These are phyloP conservation scores for Diplosoma virens DNA, from an alignment of 23 tunicate genomes.

Conservation along the genomic window DNA sequence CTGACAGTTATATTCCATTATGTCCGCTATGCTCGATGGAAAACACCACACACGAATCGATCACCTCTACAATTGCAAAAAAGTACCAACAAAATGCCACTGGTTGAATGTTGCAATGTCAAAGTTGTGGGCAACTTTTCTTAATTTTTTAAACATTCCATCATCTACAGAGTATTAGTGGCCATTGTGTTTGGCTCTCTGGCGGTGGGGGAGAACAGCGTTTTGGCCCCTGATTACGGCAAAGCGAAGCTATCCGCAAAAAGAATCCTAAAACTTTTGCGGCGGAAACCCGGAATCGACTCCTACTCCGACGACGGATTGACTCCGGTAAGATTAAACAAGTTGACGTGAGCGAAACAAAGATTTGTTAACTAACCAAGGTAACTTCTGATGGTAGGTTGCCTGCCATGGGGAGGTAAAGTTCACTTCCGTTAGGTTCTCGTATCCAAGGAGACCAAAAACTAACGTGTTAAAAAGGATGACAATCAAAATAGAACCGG, in stretches of 20 bases:
- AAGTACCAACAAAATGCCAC: no score
- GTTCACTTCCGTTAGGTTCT: not conserved
- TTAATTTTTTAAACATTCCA: not conserved
- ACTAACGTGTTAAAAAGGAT: not conserved
- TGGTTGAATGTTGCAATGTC: no score
- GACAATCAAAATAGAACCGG: not conserved
- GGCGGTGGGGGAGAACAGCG: constrained; percentile 83
- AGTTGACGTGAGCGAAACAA: not conserved
- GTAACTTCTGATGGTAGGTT: not conserved
- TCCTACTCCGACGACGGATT: constrained; percentile 62
- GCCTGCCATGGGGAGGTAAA: not conserved
- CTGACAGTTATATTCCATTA: no score
- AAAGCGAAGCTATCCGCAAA: constrained; percentile 73
- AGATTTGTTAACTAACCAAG: not conserved
- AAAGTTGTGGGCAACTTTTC: no score
- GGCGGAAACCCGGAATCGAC: constrained; percentile 51
- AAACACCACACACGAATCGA: no score
- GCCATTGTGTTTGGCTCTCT: constrained; percentile 89
- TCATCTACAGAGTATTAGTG: constrained; percentile 53
- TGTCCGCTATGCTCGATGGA: no score
- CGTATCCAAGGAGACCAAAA: not conserved
- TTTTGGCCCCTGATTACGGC: constrained; percentile 75
- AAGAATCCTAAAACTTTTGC: constrained; percentile 63
- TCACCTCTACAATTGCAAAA: no score
- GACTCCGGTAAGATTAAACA: constrained; percentile 73